These are phyloP conservation scores for Pogonophryne albipinna DNA, from an alignment of 2,797 vertebrate species.

Conservation along the genomic window DNA sequence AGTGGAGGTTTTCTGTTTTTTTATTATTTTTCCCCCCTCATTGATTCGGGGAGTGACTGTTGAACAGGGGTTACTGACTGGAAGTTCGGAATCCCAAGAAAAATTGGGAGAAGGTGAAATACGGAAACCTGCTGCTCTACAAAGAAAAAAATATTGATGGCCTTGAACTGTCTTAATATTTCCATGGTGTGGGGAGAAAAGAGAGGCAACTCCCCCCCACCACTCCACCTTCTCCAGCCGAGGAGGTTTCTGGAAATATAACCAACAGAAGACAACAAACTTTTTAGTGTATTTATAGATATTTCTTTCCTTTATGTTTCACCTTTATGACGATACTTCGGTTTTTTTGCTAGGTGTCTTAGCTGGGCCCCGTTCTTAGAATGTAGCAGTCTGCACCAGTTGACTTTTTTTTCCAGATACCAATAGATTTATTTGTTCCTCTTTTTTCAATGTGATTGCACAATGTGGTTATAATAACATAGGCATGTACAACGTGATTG, in stretches of 20 bases:
- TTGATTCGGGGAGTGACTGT: slow-evolving; percentile 77
- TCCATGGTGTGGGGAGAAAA: slow-evolving; percentile 78
- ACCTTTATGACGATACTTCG: slow-evolving; percentile 81
- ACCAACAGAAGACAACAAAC: slow-evolving; percentile 85
- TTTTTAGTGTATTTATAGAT: slow-evolving; percentile 91
- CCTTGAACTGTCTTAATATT: slow-evolving; percentile 91
- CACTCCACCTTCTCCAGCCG: slow-evolving; percentile 74
- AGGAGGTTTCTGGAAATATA: slow-evolving; percentile 87
- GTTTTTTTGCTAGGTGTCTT: slow-evolving; percentile 86
- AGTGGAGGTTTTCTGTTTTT: slow-evolving; percentile 69
- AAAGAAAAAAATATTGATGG: slow-evolving; percentile 88
- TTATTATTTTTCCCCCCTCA: slow-evolving; percentile 66
- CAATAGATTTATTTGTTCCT: slow-evolving; percentile 89
- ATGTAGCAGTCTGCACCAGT: slow-evolving; percentile 92
- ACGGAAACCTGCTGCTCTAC: slow-evolving; percentile 90
- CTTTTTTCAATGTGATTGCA: slow-evolving; percentile 92
- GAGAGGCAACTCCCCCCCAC: slow-evolving; percentile 57
- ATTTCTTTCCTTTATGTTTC: slow-evolving; percentile 82
- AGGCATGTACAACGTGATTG: slow-evolving; percentile 95
- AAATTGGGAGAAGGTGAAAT: slow-evolving; percentile 84
- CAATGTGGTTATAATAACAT: slow-evolving; percentile 92
- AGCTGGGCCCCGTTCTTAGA: slow-evolving; percentile 88
- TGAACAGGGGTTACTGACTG: slow-evolving; percentile 82
- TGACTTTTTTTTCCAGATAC: slow-evolving; percentile 88
- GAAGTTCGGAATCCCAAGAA: slow-evolving; percentile 76